Percentiles rank a stretch among this genome's conserved stretches.
Conservation (phyloP, 2,797 vertebrate species). For the Ataeniobius toweri region DNA sequence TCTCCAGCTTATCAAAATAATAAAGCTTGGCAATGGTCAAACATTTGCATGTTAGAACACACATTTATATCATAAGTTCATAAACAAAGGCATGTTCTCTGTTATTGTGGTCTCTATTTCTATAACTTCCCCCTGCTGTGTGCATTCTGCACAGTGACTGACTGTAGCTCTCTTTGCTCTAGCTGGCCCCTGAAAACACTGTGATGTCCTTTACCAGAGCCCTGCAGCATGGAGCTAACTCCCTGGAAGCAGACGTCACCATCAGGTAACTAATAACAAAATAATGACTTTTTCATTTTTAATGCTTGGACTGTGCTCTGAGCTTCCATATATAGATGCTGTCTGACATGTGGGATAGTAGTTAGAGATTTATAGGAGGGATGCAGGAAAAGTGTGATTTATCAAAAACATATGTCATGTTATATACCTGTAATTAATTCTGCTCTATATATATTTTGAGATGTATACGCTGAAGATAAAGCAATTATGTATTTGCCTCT, state of each 20-base stretch:
- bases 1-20: too few species aligned
- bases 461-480: background rate
- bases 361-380: background rate
- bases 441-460: background rate
- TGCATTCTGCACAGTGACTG: conserved; percentile 5
- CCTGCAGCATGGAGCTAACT: conserved; percentile 85
- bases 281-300: conserved; percentile 25
- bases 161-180: conserved; percentile 13
- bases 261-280: conserved; percentile 82
- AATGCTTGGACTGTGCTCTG: background rate
- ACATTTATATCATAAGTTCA: background rate
- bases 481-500: background rate
- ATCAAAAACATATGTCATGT: background rate
- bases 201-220: conserved; percentile 94
- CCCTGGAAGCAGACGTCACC: conserved; percentile 89
- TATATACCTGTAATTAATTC: background rate
- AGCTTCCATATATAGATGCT: conserved; percentile 12
- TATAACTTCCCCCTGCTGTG: background rate
- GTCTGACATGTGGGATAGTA: background rate
- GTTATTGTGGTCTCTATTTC: background rate
- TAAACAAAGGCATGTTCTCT: background rate
- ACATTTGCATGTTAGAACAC: background rate
- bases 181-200: conserved; percentile 96
- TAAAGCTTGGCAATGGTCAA: background rate
- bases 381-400: background rate